These are phyloP conservation scores for Xiphophorus couchianus DNA, from an alignment of 2,113 vertebrate species.

Conservation along the genomic window DNA sequence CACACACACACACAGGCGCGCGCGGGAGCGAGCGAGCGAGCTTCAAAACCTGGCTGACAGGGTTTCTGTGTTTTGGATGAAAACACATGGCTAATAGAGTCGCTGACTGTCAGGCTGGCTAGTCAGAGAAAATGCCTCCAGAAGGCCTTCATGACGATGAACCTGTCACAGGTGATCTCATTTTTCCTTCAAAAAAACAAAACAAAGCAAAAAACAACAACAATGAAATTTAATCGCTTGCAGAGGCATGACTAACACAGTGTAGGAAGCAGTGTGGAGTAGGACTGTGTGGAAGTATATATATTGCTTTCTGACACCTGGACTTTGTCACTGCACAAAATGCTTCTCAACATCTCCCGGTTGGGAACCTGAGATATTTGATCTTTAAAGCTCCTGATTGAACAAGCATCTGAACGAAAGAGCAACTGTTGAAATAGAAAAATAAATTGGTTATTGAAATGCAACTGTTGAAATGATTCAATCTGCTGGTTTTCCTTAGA, in stretches of 20 bases:
- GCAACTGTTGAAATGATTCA: too few species aligned
- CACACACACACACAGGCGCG: too few species aligned
- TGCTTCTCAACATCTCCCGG: too few species aligned
- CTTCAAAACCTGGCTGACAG: slow-evolving; percentile 41
- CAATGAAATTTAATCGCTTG: slow-evolving; percentile 40
- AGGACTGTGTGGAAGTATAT: not conserved
- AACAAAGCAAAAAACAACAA: slow-evolving; percentile 7
- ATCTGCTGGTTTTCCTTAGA: too few species aligned
- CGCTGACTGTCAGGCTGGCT: slow-evolving; percentile 53
- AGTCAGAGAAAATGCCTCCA: slow-evolving; percentile 50
- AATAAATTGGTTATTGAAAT: too few species aligned
- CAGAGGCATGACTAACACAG: slow-evolving; percentile 40
- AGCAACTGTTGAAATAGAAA: too few species aligned
- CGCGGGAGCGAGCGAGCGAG: not conserved
- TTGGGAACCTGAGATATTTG: too few species aligned
- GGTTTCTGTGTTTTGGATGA: slow-evolving; percentile 61
- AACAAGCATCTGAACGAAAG: too few species aligned
- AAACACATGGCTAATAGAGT: slow-evolving; percentile 69
- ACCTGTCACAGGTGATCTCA: slow-evolving; percentile 67
- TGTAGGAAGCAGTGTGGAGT: slow-evolving; percentile 14
- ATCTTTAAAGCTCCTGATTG: too few species aligned
- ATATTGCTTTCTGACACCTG: not conserved
- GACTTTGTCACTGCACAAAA: too few species aligned
- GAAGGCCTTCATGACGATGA: slow-evolving; percentile 61
- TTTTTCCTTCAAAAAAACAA: slow-evolving; percentile 43